Evolutionary conservation across 1,140 invertebrate genomes (phyloP), one percentile per base, ranked within the genome.

Genomic region (Anoplolepis gracilipes): DNA sequence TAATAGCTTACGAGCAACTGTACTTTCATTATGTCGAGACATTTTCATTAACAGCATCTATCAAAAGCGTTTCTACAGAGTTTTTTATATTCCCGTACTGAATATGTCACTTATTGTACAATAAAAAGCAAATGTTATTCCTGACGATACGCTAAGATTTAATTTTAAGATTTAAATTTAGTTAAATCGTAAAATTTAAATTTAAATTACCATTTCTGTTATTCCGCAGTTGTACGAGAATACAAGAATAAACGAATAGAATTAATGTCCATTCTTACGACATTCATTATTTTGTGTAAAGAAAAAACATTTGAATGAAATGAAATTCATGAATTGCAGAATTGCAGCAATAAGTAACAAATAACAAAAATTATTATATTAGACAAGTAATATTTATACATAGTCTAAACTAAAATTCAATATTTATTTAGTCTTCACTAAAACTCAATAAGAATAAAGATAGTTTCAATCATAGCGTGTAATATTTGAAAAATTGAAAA

Each of bases 41-140:
- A 82, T 61, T 82, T 82, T 61, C 67, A 61, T 73, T 82, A 72
- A 82, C 53, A 73, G 61, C 30, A 11, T 82, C 33, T 16, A 72
- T 81, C 78, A 81, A 81, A 72, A 10, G 19, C 25, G 28, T 72
- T 81, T 59, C 25, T 33, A 22, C 3, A 13, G 11, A 8, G n/a
- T 82, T 46, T n/a, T 33, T 25, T 36, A n/a, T 33, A 1, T n/a
- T 61, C 39, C 19, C 53, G 36, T 46, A n/a, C 19, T 67, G 42
- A 67, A 79, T 53, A 59, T 57, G 25, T 33, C 13, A 42, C 53
- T 61, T 73, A 61, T 2, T 10, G n/a, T 19, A 19, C 10, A 30
- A 57, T 13, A 3, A 64, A 36, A 13, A 53, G 19, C 2, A 13
- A 72, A 22, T 57, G 11, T 57, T 55, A 19, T 57, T 57, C 13